Evolutionary conservation across 2,113 vertebrate genomes (phyloP), one percentile per base, ranked within the genome.

Genomic region (Ictalurus furcatus): DNA sequence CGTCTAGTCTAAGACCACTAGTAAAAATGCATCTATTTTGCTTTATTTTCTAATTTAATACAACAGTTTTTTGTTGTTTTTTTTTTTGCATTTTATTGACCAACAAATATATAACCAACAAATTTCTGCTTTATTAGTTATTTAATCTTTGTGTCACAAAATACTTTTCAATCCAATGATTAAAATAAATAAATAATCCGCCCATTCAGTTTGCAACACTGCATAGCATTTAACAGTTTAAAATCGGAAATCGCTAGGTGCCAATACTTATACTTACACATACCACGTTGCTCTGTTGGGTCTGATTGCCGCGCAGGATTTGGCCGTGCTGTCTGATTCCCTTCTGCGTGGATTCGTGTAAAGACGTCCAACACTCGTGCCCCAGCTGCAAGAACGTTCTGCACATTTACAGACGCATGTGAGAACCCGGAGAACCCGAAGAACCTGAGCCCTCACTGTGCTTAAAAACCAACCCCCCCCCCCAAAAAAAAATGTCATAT

Each of bases 291-390:
- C 40, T 23, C 40, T 69, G 67, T 74, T 61, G 34, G 63, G 23
- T 81, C 3, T 82, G 40, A 3, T 74, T 54, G 40, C 48, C 63
- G 19, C 86, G 9, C 91, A 99, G 98, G 9, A 94, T 94, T 13
- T 79, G 97, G 98, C 93, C 91, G 0, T 98, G 96, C 94, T 97
- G 97, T 88, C 91, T 96, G 44, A 97, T 99, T 88, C 98, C 98
- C 0, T 98, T 99, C 93, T 98, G 95, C 0, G 90, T 97, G 63
- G 89, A 96, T 0, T 59, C 92, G 21, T 95, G 97, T 58, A 96
- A 97, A 85, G 97, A 99, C 9, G 97, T 97, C 91, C 93, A 97
- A 86, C 98, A 99, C 88, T 92, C 21, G 88, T 99, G 98, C 65
- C 95, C 97, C 0, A 90, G 85, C 86, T 99, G 98, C 91, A 88